Evolutionary conservation across 2,888 invertebrate genomes (phyloP).

Genomic region (Metacarcinus magister): DNA sequence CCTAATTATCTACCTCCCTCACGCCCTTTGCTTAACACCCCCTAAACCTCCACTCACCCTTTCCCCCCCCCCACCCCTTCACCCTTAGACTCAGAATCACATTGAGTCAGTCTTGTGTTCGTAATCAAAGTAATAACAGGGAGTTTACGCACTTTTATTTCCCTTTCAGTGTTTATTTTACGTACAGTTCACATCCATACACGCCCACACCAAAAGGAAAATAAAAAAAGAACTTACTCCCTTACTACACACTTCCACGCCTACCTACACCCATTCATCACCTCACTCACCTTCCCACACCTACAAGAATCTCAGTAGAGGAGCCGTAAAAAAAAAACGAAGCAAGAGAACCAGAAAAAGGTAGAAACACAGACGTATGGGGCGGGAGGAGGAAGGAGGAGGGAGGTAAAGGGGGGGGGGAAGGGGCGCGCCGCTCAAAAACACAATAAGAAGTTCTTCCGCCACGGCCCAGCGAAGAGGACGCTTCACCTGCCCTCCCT

Average conservation of each 20-base stretch:
- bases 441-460: slow-evolving; percentile 69
- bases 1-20: too few species aligned
- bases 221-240: too few species aligned
- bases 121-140: too few species aligned
- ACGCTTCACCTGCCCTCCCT: slow-evolving; percentile 72
- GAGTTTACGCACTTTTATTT: too few species aligned
- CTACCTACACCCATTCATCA: not conserved
- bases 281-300: not conserved
- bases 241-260: slow-evolving; percentile 1
- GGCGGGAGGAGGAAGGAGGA: not conserved
- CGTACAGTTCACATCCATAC: too few species aligned
- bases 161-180: too few species aligned
- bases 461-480: slow-evolving; percentile 3
- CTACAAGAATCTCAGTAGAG: not conserved
- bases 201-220: too few species aligned
- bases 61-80: too few species aligned
- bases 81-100: too few species aligned
- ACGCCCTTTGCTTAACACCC: too few species aligned
- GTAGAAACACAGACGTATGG: not conserved
- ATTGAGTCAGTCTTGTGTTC: too few species aligned
- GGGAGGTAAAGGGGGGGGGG: slow-evolving; percentile 38
- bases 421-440: slow-evolving; percentile 53
- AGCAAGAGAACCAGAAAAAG: not conserved
- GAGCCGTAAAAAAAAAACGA: not conserved
- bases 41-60: too few species aligned